These are phyloP conservation scores for Condylura cristata DNA, from an alignment of 2,113 vertebrate species.

Conservation along the genomic window DNA sequence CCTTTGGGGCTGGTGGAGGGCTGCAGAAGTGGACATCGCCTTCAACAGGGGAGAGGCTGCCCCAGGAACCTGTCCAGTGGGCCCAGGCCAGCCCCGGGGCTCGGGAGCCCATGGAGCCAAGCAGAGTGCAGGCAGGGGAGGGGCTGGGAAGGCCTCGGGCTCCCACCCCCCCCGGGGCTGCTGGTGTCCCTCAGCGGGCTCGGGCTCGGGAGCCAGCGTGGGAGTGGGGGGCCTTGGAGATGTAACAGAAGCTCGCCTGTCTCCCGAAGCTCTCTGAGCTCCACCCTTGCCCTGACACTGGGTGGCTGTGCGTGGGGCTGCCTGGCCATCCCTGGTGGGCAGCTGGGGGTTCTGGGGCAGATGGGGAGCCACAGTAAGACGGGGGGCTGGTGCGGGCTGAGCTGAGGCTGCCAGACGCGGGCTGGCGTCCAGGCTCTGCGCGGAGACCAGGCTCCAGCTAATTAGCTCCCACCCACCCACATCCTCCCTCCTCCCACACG, in stretches of 20 bases:
- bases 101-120: no score
- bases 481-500: constrained; percentile 40
- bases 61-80: not conserved
- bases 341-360: constrained; percentile 10
- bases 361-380: constrained; percentile 43
- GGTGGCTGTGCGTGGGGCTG: not conserved
- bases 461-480: constrained; percentile 61
- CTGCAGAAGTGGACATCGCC: not conserved
- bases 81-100: not conserved
- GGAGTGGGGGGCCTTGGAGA: not conserved
- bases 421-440: constrained; percentile 48
- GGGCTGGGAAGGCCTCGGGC: rapidly evolving
- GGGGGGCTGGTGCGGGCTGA: constrained; percentile 15
- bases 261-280: not conserved
- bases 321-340: not conserved
- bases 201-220: rapidly evolving
- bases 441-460: constrained; percentile 49
- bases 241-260: rapidly evolving
- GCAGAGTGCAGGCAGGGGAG: not conserved
- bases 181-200: not conserved
- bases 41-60: not conserved
- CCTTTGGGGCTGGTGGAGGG: not conserved
- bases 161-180: not conserved
- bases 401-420: constrained; percentile 62
- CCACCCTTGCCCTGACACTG: rapidly evolving